Percentiles rank a stretch among this genome's conserved stretches.
These are phyloP conservation scores for Brachypalpus laphriformis DNA, from an alignment of 2,888 invertebrate species.

Conservation along the genomic window DNA sequence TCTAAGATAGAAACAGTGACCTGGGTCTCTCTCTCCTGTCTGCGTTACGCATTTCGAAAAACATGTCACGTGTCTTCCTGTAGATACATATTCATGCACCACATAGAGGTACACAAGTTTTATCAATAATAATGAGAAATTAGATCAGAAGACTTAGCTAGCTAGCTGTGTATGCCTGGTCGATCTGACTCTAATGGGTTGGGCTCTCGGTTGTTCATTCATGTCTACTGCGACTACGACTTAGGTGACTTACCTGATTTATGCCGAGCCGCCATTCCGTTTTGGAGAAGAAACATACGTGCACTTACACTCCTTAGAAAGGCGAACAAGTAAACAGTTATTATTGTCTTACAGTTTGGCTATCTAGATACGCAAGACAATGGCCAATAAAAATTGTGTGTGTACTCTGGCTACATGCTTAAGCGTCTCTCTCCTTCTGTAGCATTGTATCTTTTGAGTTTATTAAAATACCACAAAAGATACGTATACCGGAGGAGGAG, in stretches of 20 bases:
- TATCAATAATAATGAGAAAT: constrained; percentile 56
- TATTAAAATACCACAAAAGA: constrained; percentile 65
- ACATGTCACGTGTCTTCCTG: constrained; percentile 42
- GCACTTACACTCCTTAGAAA: constrained; percentile 64
- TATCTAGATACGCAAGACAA: constrained; percentile 68
- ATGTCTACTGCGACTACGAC: constrained; percentile 19
- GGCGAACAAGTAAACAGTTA: constrained; percentile 63
- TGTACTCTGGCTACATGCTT: neutral
- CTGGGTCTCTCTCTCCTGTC: neutral
- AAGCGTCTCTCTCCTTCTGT: neutral
- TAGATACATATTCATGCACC: constrained; percentile 20
- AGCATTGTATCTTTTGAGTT: constrained; percentile 42
- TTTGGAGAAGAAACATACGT: constrained; percentile 58
- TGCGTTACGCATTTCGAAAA: constrained; percentile 39
- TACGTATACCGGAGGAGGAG: neutral
- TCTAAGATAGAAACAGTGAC: constrained; percentile 44
- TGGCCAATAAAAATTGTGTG: constrained; percentile 66
- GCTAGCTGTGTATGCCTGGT: neutral
- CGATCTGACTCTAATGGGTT: constrained; percentile 24
- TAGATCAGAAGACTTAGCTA: constrained; percentile 53
- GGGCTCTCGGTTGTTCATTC: constrained; percentile 50
- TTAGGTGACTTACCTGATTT: constrained; percentile 53
- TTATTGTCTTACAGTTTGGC: constrained; percentile 58
- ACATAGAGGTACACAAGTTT: constrained; percentile 23
- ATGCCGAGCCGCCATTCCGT: constrained; percentile 40